phyloP scores from a whole-genome alignment of 2,797 vertebrate genomes.

The Coregonus suidteri region DNA sequence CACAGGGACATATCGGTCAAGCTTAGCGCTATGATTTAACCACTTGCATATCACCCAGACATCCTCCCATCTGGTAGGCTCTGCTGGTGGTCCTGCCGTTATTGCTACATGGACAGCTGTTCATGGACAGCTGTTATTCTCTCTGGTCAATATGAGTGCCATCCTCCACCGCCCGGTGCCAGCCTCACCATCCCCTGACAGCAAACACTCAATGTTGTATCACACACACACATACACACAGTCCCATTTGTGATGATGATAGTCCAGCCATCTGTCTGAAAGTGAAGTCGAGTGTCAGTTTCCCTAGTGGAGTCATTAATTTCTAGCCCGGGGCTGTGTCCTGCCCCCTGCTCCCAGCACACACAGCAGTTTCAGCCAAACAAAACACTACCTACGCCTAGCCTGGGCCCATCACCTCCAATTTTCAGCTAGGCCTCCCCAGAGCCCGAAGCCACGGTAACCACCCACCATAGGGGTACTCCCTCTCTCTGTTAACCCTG shows the following conservation, averaged over 20 bases:
- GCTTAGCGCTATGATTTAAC: background rate
- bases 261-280: background rate
- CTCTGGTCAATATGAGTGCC: conserved; percentile 2
- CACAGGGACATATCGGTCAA: background rate
- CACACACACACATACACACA: background rate
- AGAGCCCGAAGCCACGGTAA: background rate
- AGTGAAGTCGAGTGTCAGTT: conserved; percentile 12
- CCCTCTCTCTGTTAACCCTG: conserved; percentile 7
- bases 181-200: conserved; percentile 2
- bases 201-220: background rate
- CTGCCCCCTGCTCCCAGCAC: background rate
- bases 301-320: conserved; percentile 12
- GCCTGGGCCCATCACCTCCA: background rate
- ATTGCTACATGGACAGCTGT: background rate
- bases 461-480: background rate
- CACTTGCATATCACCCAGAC: background rate
- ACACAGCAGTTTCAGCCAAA: background rate
- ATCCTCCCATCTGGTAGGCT: background rate
- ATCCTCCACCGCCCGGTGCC: background rate
- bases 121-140: background rate
- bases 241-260: conserved; percentile 5
- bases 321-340: conserved; percentile 2
- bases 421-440: background rate
- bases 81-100: background rate
- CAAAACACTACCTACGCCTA: background rate